phyloP scores from a whole-genome alignment of 2,113 vertebrate species.

The Rattus rattus region DNA sequence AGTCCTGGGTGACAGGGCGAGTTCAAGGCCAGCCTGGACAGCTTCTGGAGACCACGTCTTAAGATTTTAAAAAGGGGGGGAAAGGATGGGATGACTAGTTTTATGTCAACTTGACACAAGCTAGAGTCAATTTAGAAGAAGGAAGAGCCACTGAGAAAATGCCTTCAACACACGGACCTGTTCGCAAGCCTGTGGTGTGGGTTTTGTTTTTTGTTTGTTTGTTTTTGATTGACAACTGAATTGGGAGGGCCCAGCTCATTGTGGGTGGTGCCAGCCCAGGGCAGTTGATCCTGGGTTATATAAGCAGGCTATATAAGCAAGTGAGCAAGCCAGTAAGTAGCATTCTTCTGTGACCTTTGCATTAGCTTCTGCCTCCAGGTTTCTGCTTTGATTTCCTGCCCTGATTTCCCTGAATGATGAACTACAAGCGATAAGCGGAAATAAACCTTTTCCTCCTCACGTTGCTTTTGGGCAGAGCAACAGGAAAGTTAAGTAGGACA shows the following conservation, averaged over 20 bases:
- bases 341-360: too few species aligned
- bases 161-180: not conserved
- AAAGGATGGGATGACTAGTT: too few species aligned
- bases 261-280: not conserved
- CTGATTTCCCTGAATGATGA: not conserved
- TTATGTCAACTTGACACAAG: not conserved
- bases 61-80: not conserved
- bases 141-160: not conserved
- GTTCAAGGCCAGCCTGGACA: not conserved
- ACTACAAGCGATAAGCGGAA: not conserved
- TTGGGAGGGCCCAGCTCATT: not conserved
- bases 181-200: not conserved
- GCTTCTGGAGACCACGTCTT: not conserved
- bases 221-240: not conserved
- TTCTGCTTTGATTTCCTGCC: not conserved
- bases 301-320: not conserved
- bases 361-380: not conserved
- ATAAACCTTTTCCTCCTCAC: not conserved
- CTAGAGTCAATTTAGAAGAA: not conserved
- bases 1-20: not conserved
- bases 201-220: too few species aligned
- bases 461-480: not conserved
- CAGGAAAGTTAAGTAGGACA: not conserved
- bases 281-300: not conserved
- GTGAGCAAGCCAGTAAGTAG: not conserved